phyloP scores from a whole-genome alignment of 2,888 invertebrate genomes.

The Onchidella celtica region DNA sequence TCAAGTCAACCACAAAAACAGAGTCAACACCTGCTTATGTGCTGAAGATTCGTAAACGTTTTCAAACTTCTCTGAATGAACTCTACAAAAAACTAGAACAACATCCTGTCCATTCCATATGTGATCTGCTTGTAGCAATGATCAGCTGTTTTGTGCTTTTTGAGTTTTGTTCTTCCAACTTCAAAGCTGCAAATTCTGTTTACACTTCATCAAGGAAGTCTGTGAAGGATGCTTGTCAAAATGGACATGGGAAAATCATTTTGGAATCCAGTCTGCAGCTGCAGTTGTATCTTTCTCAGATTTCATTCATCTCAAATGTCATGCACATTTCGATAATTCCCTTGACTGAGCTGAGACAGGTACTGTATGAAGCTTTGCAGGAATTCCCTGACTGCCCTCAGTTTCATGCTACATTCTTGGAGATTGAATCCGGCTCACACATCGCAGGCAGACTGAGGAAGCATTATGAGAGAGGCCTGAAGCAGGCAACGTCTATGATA shows the following conservation, averaged over 20 bases:
- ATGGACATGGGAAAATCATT: constrained; percentile 1
- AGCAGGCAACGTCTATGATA: constrained; percentile 52
- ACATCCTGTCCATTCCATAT: not conserved
- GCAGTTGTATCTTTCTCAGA: constrained; percentile 54
- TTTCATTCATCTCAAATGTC: constrained; percentile 66
- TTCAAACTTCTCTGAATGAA: constrained; percentile 42
- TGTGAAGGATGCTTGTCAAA: not conserved
- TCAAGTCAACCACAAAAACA: constrained; percentile 40
- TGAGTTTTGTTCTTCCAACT: constrained; percentile 70
- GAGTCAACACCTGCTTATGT: constrained; percentile 40
- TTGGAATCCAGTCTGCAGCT: not conserved
- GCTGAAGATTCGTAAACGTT: constrained; percentile 48
- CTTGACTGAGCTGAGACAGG: constrained; percentile 61
- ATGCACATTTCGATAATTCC: constrained; percentile 61
- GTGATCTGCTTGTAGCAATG: constrained; percentile 13
- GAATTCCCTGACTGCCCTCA: constrained; percentile 65
- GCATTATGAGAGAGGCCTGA: constrained; percentile 64
- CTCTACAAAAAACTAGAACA: constrained; percentile 4
- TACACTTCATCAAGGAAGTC: constrained; percentile 9
- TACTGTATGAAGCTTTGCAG: constrained; percentile 63
- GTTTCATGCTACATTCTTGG: constrained; percentile 69
- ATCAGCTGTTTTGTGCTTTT: constrained; percentile 72
- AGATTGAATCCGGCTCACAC: constrained; percentile 69
- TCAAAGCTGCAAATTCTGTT: constrained; percentile 54
- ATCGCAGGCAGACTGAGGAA: constrained; percentile 71